phyloP scores from a whole-genome alignment of 1,140 invertebrate genomes.

The Dinoponera quadriceps region DNA sequence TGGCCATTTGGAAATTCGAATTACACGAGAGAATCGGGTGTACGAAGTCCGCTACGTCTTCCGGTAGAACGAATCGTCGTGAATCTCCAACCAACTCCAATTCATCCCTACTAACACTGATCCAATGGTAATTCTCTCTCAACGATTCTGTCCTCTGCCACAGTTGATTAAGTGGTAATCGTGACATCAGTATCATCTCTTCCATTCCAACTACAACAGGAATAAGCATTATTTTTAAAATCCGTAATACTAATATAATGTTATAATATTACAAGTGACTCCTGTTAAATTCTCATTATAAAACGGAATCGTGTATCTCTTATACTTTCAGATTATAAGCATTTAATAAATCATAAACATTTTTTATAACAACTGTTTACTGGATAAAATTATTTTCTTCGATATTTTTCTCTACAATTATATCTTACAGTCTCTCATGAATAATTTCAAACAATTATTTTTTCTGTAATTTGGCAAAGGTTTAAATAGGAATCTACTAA shows the following conservation, averaged over 20 bases:
- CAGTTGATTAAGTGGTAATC: constrained; percentile 88
- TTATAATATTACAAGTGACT: constrained; percentile 15
- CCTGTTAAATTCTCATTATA: background rate
- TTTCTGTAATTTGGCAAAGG: too few species aligned
- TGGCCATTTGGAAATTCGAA: constrained; percentile 86
- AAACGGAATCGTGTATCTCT: background rate
- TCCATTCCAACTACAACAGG: constrained; percentile 87
- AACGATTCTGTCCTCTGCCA: constrained; percentile 89
- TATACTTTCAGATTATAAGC: background rate
- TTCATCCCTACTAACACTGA: constrained; percentile 83
- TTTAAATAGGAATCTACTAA: constrained; percentile 11
- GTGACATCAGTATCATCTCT: constrained; percentile 88
- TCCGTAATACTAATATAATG: background rate
- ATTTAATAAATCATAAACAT: too few species aligned
- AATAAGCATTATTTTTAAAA: constrained; percentile 58
- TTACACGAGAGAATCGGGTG: constrained; percentile 87
- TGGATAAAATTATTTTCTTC: background rate
- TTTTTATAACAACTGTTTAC: background rate
- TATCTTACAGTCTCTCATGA: too few species aligned
- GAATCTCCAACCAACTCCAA: constrained; percentile 85
- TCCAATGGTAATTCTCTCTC: constrained; percentile 88
- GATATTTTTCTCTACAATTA: too few species aligned
- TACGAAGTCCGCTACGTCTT: constrained; percentile 88
- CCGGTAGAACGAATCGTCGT: constrained; percentile 87
- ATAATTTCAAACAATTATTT: too few species aligned